A percentile compares a stretch with the other conserved stretches of the same genome.
Evolutionary conservation across 2,888 invertebrate species (phyloP).

Genomic region (Spodoptera exigua): DNA sequence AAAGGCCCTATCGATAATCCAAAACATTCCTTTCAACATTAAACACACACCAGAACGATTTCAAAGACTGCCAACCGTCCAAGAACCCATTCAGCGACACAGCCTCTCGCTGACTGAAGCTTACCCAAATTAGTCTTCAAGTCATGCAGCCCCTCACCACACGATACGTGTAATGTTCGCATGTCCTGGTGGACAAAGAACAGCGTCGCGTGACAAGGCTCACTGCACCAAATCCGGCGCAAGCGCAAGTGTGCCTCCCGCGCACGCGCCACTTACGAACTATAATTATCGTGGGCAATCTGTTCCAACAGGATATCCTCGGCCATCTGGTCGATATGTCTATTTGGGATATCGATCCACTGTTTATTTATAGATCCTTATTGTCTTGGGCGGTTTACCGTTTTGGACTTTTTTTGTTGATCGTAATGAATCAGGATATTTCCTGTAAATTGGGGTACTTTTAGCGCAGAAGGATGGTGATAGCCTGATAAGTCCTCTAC

Average conservation of each 20-base stretch:
- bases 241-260: constrained; percentile 52
- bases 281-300: constrained; percentile 82
- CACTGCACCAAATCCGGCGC: constrained; percentile 31
- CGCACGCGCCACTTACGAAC: constrained; percentile 74
- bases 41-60: too few relatives aligned
- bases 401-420: constrained; percentile 19
- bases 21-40: too few relatives aligned
- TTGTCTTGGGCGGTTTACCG: constrained; percentile 63
- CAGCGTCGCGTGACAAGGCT: constrained; percentile 45
- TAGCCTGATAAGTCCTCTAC: too few relatives aligned
- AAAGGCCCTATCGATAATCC: too few relatives aligned
- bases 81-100: too few relatives aligned
- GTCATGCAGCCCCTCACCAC: too few relatives aligned
- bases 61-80: too few relatives aligned
- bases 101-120: too few relatives aligned
- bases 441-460: constrained; percentile 17
- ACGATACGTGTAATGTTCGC: too few relatives aligned
- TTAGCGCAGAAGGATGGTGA: too few relatives aligned
- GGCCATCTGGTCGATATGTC: constrained; percentile 83
- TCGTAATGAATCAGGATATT: constrained; percentile 15
- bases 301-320: constrained; percentile 86
- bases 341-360: constrained; percentile 69
- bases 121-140: too few relatives aligned
- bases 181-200: constrained; percentile 28
- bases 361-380: constrained; percentile 67